Conservation (phyloP, 2,797 vertebrate species). For the Rhynchotus rufescens region DNA sequence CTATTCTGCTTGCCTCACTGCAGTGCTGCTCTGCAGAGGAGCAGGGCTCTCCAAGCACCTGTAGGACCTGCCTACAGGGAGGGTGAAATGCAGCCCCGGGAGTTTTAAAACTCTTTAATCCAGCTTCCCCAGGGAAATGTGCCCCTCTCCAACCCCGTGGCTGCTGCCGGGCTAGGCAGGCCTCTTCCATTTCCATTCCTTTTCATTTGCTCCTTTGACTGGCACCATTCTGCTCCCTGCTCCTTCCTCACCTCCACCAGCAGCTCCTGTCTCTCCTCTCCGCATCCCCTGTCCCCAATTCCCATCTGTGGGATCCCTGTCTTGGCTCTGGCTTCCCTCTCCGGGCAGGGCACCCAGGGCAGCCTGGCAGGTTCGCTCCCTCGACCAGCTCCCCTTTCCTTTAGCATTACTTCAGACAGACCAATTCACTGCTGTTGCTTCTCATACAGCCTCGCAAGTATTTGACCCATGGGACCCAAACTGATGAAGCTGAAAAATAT, state of each 20-base stretch:
- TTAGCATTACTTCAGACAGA: background rate
- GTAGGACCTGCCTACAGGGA: background rate
- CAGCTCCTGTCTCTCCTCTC: background rate
- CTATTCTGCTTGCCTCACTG: background rate
- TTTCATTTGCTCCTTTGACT: background rate
- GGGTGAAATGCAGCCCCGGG: background rate
- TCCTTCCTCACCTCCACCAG: background rate
- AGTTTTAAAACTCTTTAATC: background rate
- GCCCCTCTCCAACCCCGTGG: accelerated
- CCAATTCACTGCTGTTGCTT: background rate
- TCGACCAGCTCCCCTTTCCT: background rate
- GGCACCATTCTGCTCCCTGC: background rate
- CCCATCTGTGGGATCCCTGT: background rate
- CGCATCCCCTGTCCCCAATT: accelerated
- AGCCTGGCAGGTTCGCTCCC: background rate
- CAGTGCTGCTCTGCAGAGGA: background rate
- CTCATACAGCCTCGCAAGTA: background rate
- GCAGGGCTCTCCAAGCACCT: background rate
- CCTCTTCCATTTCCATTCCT: background rate
- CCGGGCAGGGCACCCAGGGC: accelerated
- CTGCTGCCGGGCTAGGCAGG: background rate
- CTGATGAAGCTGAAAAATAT: background rate
- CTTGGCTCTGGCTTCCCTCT: background rate
- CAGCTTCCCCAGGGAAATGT: background rate
- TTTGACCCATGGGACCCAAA: background rate